Base-by-base conservation (phyloP, 2,797 vertebrate genomes). In the Aythya fuligula region DNA sequence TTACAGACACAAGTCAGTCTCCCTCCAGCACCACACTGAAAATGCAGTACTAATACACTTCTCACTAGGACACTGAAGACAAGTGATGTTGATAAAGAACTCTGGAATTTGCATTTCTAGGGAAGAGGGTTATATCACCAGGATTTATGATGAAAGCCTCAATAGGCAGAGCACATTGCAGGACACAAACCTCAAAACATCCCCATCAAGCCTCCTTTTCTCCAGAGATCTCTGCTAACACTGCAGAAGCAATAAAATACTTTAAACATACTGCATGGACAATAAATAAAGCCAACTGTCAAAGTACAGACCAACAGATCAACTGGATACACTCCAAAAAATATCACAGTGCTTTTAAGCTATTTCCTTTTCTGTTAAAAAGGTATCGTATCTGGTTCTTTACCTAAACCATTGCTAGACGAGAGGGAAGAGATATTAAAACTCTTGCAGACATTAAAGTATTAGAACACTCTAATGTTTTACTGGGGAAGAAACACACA, bases 361-460 rank as follows among this genome's bases (percentile, higher is more conserved):
- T 39, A 38, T 73, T 79, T 10, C 61, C 34, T 87, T 84, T 79
- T 85, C 61, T 87, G 27, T 78, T 92, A 70, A 70, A 94, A 80
- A 91, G 45, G 47, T 85, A 76, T 79, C 36, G 10, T 75, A 67
- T 81, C 74, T 92, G 83, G 20, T 87, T 91, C 61, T 80, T 84
- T 56, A 89, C 81, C 91, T 73, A 89, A 95, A 94, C 62, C 1
- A 0, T 54, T 95, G 62, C 78, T 91, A 76, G 78, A 73, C 70
- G 70, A 93, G 77, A 86, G 22, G 65, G 53, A 91, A 87, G 49
- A 65, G 66, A 75, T 38, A 89, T 66, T 90, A 87, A 93, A 95
- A 69, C 34, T 21, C 38, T 94, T 90, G 51, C 82, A 95, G 92
- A 73, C 66, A 66, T 85, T 91, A 28, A 95, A 94, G 61, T 81